Conservation (phyloP, 2,113 vertebrate species). For the Ptilorrhoa leucosticta region DNA sequence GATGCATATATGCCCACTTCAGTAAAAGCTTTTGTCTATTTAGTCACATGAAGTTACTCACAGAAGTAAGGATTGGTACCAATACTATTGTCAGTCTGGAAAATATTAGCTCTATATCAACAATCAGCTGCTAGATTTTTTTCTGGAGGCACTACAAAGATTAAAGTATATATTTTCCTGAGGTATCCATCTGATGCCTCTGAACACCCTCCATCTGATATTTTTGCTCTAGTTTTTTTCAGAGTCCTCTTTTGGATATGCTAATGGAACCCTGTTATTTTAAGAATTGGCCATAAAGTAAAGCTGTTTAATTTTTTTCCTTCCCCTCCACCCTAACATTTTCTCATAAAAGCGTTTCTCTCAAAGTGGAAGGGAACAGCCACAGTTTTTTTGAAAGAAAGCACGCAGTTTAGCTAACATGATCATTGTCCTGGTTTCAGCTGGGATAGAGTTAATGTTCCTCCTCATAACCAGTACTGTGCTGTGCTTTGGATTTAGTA, state of each 20-base stretch:
- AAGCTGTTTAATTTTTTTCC: background rate
- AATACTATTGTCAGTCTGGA: background rate
- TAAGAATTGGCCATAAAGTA: background rate
- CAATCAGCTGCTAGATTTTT: background rate
- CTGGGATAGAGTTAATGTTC: background rate
- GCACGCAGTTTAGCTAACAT: background rate
- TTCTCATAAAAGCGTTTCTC: background rate
- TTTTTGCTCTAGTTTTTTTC: background rate
- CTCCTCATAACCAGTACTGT: rapidly evolving
- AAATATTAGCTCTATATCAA: background rate
- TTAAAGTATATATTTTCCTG: background rate
- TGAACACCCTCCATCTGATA: background rate
- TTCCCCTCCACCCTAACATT: background rate
- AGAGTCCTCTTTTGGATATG: background rate
- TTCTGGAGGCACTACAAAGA: background rate
- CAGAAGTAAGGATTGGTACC: background rate
- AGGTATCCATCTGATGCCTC: background rate
- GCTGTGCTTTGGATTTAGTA: background rate
- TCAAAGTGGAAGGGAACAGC: background rate
- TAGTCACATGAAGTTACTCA: background rate
- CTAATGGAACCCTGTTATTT: background rate
- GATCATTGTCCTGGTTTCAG: background rate
- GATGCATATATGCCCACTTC: background rate
- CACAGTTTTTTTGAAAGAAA: background rate
- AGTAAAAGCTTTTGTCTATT: background rate